phyloP scores from a whole-genome alignment of 2,888 invertebrate genomes.

The Cephus pygmeus region DNA sequence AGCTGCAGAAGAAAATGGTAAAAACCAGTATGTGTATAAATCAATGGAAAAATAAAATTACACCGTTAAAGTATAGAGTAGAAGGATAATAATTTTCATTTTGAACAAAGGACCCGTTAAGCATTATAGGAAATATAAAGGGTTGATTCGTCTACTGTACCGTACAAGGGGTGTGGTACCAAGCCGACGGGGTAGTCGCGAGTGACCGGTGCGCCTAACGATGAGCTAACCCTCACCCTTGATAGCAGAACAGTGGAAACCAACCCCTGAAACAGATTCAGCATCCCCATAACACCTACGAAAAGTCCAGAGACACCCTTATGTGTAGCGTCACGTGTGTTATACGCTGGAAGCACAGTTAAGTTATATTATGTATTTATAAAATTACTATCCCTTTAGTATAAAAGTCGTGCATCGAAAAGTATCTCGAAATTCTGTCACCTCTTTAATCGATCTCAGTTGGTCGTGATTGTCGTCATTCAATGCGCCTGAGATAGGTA shows the following conservation, averaged over 20 bases:
- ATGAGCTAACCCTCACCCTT: slow-evolving; percentile 28
- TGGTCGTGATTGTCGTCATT: too few relatives aligned
- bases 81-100: background rate
- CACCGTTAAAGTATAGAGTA: background rate
- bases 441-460: background rate
- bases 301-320: background rate
- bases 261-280: background rate
- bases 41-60: background rate
- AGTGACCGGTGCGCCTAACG: slow-evolving; percentile 65
- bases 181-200: slow-evolving; percentile 38
- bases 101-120: background rate
- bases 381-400: background rate
- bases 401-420: background rate
- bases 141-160: slow-evolving; percentile 53
- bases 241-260: background rate
- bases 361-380: background rate
- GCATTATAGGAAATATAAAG: background rate
- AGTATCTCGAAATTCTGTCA: background rate
- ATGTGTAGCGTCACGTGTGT: background rate
- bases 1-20: background rate
- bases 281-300: background rate
- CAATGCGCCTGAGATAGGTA: too few relatives aligned
- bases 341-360: background rate
- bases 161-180: slow-evolving; percentile 42
- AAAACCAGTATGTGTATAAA: background rate